These are phyloP conservation scores for Ctenopoma kingsleyae DNA, from an alignment of 2,797 vertebrate species.

Conservation along the genomic window DNA sequence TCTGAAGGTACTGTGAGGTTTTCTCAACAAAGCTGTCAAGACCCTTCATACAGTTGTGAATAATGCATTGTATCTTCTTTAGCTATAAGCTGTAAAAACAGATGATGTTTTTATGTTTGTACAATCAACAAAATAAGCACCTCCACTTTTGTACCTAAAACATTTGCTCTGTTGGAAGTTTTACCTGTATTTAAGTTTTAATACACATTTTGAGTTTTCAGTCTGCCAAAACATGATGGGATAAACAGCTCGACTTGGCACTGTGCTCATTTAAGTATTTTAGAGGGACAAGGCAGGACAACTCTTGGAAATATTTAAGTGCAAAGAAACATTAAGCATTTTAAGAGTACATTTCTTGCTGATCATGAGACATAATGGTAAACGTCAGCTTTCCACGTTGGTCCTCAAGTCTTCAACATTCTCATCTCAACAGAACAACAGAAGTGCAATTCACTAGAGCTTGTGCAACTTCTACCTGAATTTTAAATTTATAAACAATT, in stretches of 20 bases:
- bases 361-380: slow-evolving; percentile 68
- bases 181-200: slow-evolving; percentile 25
- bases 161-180: slow-evolving; percentile 37
- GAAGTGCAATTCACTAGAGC: slow-evolving; percentile 47
- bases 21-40: slow-evolving; percentile 53
- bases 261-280: slow-evolving; percentile 23
- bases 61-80: slow-evolving; percentile 36
- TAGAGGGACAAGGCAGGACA: slow-evolving; percentile 34
- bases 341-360: slow-evolving; percentile 68
- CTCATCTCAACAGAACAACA: slow-evolving; percentile 44
- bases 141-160: slow-evolving; percentile 39
- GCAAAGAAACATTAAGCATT: slow-evolving; percentile 77
- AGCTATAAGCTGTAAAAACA: slow-evolving; percentile 45
- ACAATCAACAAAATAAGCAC: slow-evolving; percentile 69
- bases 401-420: slow-evolving; percentile 68
- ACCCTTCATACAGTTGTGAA: slow-evolving; percentile 52
- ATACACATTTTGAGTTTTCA: slow-evolving; percentile 1
- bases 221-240: slow-evolving; percentile 11
- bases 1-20: slow-evolving; percentile 50
- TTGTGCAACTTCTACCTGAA: slow-evolving; percentile 63
- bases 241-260: slow-evolving; percentile 41
- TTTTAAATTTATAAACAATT: slow-evolving; percentile 40
- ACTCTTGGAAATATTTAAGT: slow-evolving; percentile 70
- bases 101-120: slow-evolving; percentile 48
- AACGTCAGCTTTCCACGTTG: slow-evolving; percentile 53